Base-by-base conservation (phyloP, 1,140 invertebrate species). In the Aphelinus atriplicis region DNA sequence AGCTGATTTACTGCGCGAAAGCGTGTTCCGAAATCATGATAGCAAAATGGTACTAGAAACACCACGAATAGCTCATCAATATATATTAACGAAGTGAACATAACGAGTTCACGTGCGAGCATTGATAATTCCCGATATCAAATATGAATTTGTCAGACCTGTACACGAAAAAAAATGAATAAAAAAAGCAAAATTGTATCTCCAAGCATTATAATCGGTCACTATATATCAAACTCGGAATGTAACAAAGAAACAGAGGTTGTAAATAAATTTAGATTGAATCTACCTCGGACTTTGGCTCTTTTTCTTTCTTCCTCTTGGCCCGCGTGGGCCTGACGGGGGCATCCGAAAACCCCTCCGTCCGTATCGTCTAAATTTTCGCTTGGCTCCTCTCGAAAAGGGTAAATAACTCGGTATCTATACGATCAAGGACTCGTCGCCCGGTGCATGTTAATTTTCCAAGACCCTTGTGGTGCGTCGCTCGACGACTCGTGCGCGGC, bases 201-300 rank as follows among this genome's bases (percentile, higher is more conserved):
- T 47, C 26, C 26, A 26, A 63, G 6, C 43, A 3, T 57, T 55
- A 55, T 57, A 57, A 71, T 64, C 45, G 61, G 70, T 53, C 61
- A 51, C 5, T 71, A 71, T 58, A 43, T 26, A 26, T 26, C 26
- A 65, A 72, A 55, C n/a, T 46, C 45, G 60, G 58, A 65, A 72
- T 72, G 71, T 72, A 66, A 72, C 62, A 72, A 72, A 72, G 71
- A 72, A 65, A 65, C 26, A 65, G 42, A 66, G 7, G 61, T 65
- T 72, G 71, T 72, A 72, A 72, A 72, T 72, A 72, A 72, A 72
- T 65, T 57, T 64, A 72, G 62, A 65, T 72, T 7, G 58, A 72
- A 72, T 72, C 53, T 64, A 57, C n/a, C 26, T 26, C 26, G 26
- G 26, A 26, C 26, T 26, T 26, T 26, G 26, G 26, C 26, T 26